Evolutionary conservation across 64 coral and sea anemone species (phyloP).

Genomic region (Stichodactyla helianthus): DNA sequence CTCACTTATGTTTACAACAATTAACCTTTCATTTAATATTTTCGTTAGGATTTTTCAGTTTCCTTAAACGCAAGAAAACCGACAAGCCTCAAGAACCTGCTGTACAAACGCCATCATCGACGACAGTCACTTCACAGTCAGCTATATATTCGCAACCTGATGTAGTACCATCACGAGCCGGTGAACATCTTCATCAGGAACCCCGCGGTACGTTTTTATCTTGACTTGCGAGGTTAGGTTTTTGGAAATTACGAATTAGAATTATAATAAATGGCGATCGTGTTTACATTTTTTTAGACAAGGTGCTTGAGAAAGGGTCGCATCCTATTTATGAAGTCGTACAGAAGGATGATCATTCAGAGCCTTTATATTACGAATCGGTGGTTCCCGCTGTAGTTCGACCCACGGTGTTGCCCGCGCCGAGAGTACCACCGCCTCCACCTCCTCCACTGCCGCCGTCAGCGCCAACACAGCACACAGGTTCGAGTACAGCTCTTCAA

Average conservation of each 20-base stretch:
- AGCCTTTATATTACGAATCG: background rate
- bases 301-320: background rate
- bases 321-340: background rate
- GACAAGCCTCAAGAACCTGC: background rate
- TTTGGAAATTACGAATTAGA: background rate
- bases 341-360: background rate
- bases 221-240: background rate
- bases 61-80: slow-evolving; percentile 2
- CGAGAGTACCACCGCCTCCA: background rate
- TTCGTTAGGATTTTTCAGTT: slow-evolving; percentile 12
- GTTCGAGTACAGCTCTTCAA: background rate
- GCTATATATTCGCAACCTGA: background rate
- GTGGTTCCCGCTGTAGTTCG: background rate
- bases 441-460: background rate
- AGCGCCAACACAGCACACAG: background rate
- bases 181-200: background rate
- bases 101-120: too few species aligned
- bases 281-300: background rate
- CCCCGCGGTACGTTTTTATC: background rate
- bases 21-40: background rate
- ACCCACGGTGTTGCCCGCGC: background rate
- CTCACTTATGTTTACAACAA: background rate
- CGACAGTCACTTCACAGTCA: background rate
- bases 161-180: background rate
- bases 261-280: background rate